Percentiles rank a stretch among this genome's conserved stretches.
Conservation (phyloP, 2,797 vertebrate species). For the Arrhamphus sclerolepis region DNA sequence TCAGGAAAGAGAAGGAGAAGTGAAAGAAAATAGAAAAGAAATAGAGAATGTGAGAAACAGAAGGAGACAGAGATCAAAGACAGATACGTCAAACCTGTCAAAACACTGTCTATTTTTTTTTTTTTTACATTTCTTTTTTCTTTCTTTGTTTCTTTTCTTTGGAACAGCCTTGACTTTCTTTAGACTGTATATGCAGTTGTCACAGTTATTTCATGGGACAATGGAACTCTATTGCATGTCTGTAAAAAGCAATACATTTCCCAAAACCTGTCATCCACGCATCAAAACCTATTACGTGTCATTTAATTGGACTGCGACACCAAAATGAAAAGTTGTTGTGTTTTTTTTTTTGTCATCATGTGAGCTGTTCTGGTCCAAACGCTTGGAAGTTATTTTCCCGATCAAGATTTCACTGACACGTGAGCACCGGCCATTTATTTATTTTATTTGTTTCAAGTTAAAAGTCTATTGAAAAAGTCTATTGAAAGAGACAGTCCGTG, state of each 20-base stretch:
- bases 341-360: too few species aligned
- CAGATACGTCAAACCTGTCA: slow-evolving; percentile 1
- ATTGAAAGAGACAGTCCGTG: too few species aligned
- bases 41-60: slow-evolving; percentile 13
- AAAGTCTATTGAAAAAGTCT: too few species aligned
- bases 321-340: not conserved
- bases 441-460: too few species aligned
- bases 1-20: slow-evolving; percentile 20
- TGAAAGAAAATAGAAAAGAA: slow-evolving; percentile 7
- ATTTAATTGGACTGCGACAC: not conserved
- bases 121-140: not conserved
- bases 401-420: too few species aligned
- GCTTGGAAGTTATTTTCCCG: too few species aligned
- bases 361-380: too few species aligned
- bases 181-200: not conserved
- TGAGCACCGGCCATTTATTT: too few species aligned
- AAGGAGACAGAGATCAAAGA: slow-evolving; percentile 21
- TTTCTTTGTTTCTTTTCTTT: not conserved
- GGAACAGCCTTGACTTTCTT: not conserved
- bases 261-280: not conserved
- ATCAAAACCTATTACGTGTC: not conserved
- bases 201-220: slow-evolving; percentile 2
- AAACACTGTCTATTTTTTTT: not conserved
- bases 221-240: not conserved
- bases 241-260: not conserved